Evolutionary conservation across 1,140 invertebrate species (phyloP), one percentile per base, ranked within the genome.

Genomic region (Trinorchestia longiramus): DNA sequence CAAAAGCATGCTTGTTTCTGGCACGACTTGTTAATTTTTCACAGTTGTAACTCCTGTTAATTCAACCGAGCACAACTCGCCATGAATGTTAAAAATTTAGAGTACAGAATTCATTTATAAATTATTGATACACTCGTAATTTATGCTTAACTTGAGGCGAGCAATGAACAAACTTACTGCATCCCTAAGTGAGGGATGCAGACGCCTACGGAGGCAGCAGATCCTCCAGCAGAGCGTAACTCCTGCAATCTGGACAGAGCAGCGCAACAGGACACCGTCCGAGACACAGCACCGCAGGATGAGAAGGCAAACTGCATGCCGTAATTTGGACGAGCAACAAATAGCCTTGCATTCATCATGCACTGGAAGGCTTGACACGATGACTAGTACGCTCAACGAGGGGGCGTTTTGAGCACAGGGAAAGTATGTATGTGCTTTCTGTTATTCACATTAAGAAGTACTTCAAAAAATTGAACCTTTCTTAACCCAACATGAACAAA

Each of bases 241-340:
- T 77, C 15, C 62, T 28, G 11, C 62, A 11, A 77, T 77, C 88
- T 42, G 19, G 88, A 8, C 88, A 23, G 4, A 42, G 88, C 41
- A 91, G 41, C 43, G 41, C 88, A 42, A 44, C 88, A 91, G 43
- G 88, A 42, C 62, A 3, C 28, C 62, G 62, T 15, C 62, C 28
- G 28, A 15, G 62, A 77, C 28, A 77, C 62, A 77, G 28, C 62
- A 28, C 62, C 43, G 88, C 41, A 91, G 43, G 36, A 91, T 91
- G 3, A 91, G 88, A 91, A 91, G 43, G 88, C 88, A 91, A n/a
- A 91, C 41, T 11, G 88, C 88, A 91, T 11, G 41, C 88, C 88
- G 88, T 91, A 91, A 91, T 91, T 91, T 91, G 88, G 88, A 91
- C 88, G 43, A 8, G 88, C 19, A 91, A 91, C 43, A 91, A 91